Evolutionary conservation across 2,888 invertebrate species (phyloP).

Genomic region (Capitulum mitella): DNA sequence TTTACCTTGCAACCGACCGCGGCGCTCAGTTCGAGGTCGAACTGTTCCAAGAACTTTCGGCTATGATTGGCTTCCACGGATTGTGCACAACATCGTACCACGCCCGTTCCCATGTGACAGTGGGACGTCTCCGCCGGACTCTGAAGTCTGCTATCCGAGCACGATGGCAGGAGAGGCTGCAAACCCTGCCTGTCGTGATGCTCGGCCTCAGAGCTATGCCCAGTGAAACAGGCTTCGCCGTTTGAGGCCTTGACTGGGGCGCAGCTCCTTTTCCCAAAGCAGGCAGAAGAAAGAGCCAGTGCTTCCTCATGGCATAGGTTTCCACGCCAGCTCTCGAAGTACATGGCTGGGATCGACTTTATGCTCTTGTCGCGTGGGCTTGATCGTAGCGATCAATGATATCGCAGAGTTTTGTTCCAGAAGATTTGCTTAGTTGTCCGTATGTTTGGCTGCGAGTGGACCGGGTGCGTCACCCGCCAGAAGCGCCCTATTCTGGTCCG

Average conservation of each 20-base stretch:
- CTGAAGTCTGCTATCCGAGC: slow-evolving; percentile 43
- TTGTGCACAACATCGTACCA: slow-evolving; percentile 32
- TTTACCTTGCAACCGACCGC: slow-evolving; percentile 40
- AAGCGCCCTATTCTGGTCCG: background rate
- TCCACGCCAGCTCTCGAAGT: background rate
- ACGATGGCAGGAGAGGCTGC: slow-evolving; percentile 38
- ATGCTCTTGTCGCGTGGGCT: background rate
- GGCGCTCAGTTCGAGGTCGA: slow-evolving; percentile 39
- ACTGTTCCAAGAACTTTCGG: slow-evolving; percentile 36
- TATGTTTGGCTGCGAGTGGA: background rate
- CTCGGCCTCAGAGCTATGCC: slow-evolving; percentile 39
- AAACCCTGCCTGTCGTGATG: slow-evolving; percentile 40
- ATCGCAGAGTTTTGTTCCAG: background rate
- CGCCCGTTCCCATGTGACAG: slow-evolving; percentile 43
- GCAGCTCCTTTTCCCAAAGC: background rate
- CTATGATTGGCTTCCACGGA: slow-evolving; percentile 28
- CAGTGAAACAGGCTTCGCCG: background rate
- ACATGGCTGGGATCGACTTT: background rate
- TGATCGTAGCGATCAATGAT: background rate
- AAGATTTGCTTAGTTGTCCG: background rate
- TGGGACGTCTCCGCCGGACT: slow-evolving; percentile 44
- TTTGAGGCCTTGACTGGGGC: background rate
- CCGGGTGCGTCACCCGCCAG: background rate
- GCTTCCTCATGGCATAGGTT: background rate
- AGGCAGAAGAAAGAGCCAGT: background rate